A percentile compares a stretch with the other conserved stretches of the same genome.
Evolutionary conservation across 2,797 vertebrate genomes (phyloP).

Genomic region (Hoplostethus atlanticus): DNA sequence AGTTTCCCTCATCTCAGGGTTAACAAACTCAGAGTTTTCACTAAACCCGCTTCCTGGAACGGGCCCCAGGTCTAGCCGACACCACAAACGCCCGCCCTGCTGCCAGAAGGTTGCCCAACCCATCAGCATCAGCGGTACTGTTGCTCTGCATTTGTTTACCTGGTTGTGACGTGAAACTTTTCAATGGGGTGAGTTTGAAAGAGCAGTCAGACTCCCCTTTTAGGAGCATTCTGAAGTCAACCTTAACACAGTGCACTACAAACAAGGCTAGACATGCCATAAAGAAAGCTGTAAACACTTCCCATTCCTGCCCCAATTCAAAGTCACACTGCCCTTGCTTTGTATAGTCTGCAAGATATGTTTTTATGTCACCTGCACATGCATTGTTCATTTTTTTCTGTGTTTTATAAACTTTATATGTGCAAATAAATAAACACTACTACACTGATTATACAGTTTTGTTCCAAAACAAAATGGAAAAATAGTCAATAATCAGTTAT

Average conservation of each 20-base stretch:
- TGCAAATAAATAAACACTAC: too few species aligned
- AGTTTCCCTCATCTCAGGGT: too few species aligned
- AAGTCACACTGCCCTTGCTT: conserved; percentile 3
- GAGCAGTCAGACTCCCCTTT: conserved; percentile 2
- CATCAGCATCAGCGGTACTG: background rate
- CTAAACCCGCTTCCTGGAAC: too few species aligned
- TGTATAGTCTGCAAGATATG: background rate
- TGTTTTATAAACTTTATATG: too few species aligned
- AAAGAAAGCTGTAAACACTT: conserved; percentile 21
- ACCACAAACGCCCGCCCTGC: too few species aligned
- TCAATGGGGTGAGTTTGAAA: background rate
- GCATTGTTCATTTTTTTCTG: too few species aligned
- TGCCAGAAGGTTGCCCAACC: background rate
- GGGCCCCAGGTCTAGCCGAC: too few species aligned
- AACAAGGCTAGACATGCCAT: background rate
- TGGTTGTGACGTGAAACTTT: conserved; percentile 6
- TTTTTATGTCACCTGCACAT: too few species aligned
- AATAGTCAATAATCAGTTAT: too few species aligned
- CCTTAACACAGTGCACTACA: conserved; percentile 4
- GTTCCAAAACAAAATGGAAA: too few species aligned
- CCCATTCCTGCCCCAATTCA: background rate
- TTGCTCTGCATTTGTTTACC: conserved; percentile 19
- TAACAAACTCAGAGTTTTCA: too few species aligned
- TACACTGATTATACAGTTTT: too few species aligned
- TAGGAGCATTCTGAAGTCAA: background rate